A percentile compares a stretch with the other conserved stretches of the same genome.
These are phyloP conservation scores for Chloebia gouldiae DNA, from an alignment of 2,113 vertebrate genomes.

Conservation along the genomic window DNA sequence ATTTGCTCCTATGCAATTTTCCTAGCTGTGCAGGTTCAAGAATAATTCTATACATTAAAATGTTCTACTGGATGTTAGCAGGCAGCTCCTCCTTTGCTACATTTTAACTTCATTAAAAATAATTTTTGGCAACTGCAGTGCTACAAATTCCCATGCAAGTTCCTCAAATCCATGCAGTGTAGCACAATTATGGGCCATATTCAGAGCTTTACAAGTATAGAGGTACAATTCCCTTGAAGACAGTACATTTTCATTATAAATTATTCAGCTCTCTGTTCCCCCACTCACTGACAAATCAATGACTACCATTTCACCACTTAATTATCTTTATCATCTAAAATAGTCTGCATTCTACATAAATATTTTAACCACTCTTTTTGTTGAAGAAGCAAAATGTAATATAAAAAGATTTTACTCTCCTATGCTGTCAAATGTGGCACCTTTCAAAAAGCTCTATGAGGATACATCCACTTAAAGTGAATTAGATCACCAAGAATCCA, in stretches of 20 bases:
- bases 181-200: neutral
- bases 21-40: neutral
- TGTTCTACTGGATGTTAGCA: neutral
- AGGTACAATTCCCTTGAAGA: conserved; percentile 18
- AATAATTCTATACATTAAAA: neutral
- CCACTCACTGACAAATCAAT: conserved; percentile 57
- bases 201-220: neutral
- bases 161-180: neutral
- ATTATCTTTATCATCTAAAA: conserved; percentile 65
- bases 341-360: conserved; percentile 62
- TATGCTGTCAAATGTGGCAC: conserved; percentile 46
- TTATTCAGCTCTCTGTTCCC: conserved; percentile 50
- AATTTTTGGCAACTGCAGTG: neutral
- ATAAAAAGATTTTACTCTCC: conserved; percentile 49
- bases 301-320: conserved; percentile 54
- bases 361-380: conserved; percentile 55
- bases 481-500: conserved; percentile 47
- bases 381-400: conserved; percentile 56
- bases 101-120: neutral
- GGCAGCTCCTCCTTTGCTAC: neutral
- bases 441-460: conserved; percentile 45
- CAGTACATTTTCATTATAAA: conserved; percentile 28
- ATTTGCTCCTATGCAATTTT: neutral
- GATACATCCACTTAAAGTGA: conserved; percentile 48
- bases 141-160: neutral